phyloP scores from a whole-genome alignment of 2,797 vertebrate species.

The Cheirogaleus major region DNA sequence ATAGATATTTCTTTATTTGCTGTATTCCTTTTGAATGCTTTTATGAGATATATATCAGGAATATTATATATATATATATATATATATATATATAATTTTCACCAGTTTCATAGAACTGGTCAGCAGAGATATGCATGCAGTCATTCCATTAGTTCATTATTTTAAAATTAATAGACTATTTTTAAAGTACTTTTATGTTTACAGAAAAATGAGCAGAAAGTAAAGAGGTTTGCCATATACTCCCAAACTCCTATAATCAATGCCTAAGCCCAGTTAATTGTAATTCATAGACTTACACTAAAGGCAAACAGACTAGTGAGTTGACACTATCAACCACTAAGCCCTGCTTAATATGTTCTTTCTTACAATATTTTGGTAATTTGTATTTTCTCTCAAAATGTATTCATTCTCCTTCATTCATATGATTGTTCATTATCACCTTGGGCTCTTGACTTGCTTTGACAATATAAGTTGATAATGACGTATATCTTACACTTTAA shows the following conservation, averaged over 20 bases:
- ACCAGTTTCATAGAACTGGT: neutral
- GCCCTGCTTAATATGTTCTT: neutral
- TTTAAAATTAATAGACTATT: neutral
- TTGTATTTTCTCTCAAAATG: neutral
- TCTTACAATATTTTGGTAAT: neutral
- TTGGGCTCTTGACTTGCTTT: neutral
- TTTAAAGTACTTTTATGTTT: neutral
- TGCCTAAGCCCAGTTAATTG: neutral
- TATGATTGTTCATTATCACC: neutral
- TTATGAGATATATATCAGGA: neutral
- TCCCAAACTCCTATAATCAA: neutral
- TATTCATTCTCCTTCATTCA: neutral
- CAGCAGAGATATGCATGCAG: neutral
- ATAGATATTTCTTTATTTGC: neutral
- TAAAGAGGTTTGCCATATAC: neutral
- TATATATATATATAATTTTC: neutral
- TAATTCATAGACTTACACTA: neutral
- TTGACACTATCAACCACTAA: neutral
- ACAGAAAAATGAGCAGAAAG: neutral
- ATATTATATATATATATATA: too few relatives aligned
- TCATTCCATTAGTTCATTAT: neutral
- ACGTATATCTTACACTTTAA: neutral
- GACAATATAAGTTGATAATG: neutral
- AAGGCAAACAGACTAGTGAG: neutral
- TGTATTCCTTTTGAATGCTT: neutral